These are phyloP conservation scores for Agrilus planipennis DNA, from an alignment of 1,140 invertebrate species.

Conservation along the genomic window DNA sequence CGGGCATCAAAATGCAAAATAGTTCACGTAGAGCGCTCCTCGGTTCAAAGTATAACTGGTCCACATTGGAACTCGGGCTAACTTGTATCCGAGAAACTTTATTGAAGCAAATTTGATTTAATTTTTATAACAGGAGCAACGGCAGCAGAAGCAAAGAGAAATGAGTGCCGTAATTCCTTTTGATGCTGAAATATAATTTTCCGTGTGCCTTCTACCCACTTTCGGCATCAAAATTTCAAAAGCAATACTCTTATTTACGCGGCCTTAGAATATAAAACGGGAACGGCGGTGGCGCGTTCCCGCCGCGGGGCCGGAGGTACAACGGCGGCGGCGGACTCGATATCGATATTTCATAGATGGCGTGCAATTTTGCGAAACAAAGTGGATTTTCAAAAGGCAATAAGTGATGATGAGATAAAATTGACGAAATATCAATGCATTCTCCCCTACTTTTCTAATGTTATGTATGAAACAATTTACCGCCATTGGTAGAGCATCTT, in stretches of 20 bases:
- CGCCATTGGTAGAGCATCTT: too few relatives aligned
- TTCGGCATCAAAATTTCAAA: conserved; percentile 25
- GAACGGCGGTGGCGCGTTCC: background rate
- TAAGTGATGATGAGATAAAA: too few relatives aligned
- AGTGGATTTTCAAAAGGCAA: too few relatives aligned
- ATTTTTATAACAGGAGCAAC: conserved; percentile 34
- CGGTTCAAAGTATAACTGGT: conserved; percentile 3
- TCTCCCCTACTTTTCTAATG: too few relatives aligned
- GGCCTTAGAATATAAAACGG: background rate
- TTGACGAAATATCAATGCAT: too few relatives aligned
- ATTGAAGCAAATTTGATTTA: conserved; percentile 35
- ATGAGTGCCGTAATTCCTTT: conserved; percentile 35
- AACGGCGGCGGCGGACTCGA: background rate
- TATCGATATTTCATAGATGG: too few relatives aligned
- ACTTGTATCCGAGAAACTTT: conserved; percentile 35
- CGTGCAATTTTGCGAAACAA: too few relatives aligned
- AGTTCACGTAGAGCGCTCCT: too few relatives aligned
- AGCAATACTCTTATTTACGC: conserved; percentile 1
- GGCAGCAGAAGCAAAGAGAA: conserved; percentile 31
- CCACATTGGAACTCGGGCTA: conserved; percentile 12
- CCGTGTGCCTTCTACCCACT: conserved; percentile 28
- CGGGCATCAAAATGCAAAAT: too few relatives aligned
- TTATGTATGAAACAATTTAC: too few relatives aligned
- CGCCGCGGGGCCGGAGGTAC: background rate
- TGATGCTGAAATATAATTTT: conserved; percentile 34